Percentiles rank a stretch among this genome's conserved stretches.
Evolutionary conservation across 2,888 invertebrate species (phyloP).

Genomic region (Hypsopygia costalis): DNA sequence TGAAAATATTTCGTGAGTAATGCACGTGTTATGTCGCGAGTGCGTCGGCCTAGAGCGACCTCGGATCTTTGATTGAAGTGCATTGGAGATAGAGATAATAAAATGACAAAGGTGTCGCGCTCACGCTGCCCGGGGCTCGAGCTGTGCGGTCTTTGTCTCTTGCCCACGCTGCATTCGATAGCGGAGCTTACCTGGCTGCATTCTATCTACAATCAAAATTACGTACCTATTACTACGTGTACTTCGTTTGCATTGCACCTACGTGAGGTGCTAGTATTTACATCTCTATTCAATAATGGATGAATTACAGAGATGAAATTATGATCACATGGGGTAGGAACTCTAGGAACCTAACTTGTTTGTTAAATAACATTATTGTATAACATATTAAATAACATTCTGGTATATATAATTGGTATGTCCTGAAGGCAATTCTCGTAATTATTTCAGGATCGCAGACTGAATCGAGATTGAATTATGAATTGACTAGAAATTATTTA

Average conservation of each 20-base stretch:
- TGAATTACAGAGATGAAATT: too few relatives aligned
- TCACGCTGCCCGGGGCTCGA: constrained; percentile 24
- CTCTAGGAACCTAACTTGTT: too few relatives aligned
- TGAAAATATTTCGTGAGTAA: constrained; percentile 81
- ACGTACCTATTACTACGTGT: constrained; percentile 26
- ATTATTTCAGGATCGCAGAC: too few relatives aligned
- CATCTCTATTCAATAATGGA: too few relatives aligned
- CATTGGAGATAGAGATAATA: constrained; percentile 56
- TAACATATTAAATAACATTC: too few relatives aligned
- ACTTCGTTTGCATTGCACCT: not conserved
- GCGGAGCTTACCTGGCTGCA: constrained; percentile 44
- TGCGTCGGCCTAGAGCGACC: constrained; percentile 76
- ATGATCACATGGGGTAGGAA: too few relatives aligned
- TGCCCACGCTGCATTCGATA: constrained; percentile 42
- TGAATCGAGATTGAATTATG: too few relatives aligned
- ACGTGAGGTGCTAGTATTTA: too few relatives aligned
- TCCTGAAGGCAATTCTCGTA: too few relatives aligned
- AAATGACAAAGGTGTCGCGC: constrained; percentile 33
- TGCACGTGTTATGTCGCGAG: constrained; percentile 77
- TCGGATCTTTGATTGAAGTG: constrained; percentile 70
- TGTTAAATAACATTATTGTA: too few relatives aligned
- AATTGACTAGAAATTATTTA: too few relatives aligned
- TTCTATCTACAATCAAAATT: constrained; percentile 58
- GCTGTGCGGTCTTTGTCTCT: constrained; percentile 52
- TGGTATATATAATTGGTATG: too few relatives aligned